Evolutionary conservation across 64 coral and sea anemone genomes (phyloP).

Genomic region (Trachythela sp.): DNA sequence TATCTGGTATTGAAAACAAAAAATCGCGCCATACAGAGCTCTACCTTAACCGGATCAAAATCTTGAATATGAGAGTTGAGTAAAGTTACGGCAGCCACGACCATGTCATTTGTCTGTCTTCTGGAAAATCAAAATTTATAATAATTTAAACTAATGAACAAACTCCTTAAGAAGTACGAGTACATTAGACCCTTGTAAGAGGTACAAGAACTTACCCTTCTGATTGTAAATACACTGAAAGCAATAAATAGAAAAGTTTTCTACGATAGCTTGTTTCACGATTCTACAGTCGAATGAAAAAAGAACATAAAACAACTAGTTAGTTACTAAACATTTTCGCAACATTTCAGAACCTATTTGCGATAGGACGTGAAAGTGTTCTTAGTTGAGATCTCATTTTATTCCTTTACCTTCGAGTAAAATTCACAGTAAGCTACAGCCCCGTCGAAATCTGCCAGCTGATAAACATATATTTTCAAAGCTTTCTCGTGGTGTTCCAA

Average conservation of each 20-base stretch:
- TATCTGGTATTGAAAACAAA: too few species aligned
- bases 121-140: background rate
- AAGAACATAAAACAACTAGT: background rate
- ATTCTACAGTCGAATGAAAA: background rate
- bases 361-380: too few species aligned
- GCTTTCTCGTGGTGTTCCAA: slow-evolving; percentile 94
- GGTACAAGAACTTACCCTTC: slow-evolving; percentile 55
- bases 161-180: background rate
- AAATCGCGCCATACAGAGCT: background rate
- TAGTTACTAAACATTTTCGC: background rate
- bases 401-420: slow-evolving; percentile 57
- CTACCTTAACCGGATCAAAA: slow-evolving; percentile 89
- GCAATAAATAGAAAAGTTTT: slow-evolving; percentile 75
- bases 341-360: too few species aligned
- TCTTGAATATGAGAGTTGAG: slow-evolving; percentile 76
- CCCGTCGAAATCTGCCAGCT: slow-evolving; percentile 67
- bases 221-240: slow-evolving; percentile 69
- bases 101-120: slow-evolving; percentile 57
- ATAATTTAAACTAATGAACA: background rate
- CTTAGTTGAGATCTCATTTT: background rate
- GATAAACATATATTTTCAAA: slow-evolving; percentile 79
- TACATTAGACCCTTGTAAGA: background rate
- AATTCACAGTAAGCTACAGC: slow-evolving; percentile 83
- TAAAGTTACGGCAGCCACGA: slow-evolving; percentile 66
- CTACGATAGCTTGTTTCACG: slow-evolving; percentile 41